phyloP scores from a whole-genome alignment of 2,113 vertebrate genomes.

The Lampris megalopsis region DNA sequence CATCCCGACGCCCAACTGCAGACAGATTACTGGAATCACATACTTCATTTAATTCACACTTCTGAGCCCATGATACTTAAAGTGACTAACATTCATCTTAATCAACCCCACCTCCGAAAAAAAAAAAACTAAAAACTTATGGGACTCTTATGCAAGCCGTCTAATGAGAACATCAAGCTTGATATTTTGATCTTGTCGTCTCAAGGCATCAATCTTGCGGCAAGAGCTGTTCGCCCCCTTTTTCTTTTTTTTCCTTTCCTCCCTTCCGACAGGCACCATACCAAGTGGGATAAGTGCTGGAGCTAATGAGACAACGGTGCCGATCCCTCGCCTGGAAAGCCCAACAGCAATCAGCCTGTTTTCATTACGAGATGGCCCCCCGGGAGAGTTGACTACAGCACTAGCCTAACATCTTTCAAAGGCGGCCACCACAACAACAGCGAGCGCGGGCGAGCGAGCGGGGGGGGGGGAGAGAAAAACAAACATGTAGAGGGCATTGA shows the following conservation, averaged over 20 bases:
- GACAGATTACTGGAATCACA: slow-evolving; percentile 26
- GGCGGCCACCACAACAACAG: slow-evolving; percentile 63
- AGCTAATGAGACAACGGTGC: slow-evolving; percentile 78
- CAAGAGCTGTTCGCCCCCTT: slow-evolving; percentile 33
- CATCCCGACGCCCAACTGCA: slow-evolving; percentile 17
- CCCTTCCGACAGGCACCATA: slow-evolving; percentile 58
- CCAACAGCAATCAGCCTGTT: slow-evolving; percentile 79
- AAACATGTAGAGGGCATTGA: slow-evolving; percentile 36
- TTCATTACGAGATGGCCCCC: slow-evolving; percentile 72
- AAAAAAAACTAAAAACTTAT: background rate
- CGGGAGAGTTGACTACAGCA: slow-evolving; percentile 60
- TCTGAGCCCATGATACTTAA: slow-evolving; percentile 25
- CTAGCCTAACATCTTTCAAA: slow-evolving; percentile 70
- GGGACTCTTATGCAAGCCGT: slow-evolving; percentile 30
- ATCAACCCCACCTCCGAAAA: slow-evolving; percentile 30
- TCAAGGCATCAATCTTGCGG: slow-evolving; percentile 67
- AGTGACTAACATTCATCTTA: slow-evolving; percentile 34
- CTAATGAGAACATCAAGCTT: slow-evolving; percentile 62
- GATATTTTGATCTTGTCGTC: slow-evolving; percentile 69
- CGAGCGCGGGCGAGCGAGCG: slow-evolving; percentile 13
- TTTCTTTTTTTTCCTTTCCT: slow-evolving; percentile 13
- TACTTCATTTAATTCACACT: slow-evolving; percentile 47
- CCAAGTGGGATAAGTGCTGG: slow-evolving; percentile 66
- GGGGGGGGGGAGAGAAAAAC: slow-evolving; percentile 48
- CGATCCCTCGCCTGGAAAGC: slow-evolving; percentile 68